These are phyloP conservation scores for Probaryconus sp. DNA, from an alignment of 1,140 invertebrate genomes.

Conservation along the genomic window DNA sequence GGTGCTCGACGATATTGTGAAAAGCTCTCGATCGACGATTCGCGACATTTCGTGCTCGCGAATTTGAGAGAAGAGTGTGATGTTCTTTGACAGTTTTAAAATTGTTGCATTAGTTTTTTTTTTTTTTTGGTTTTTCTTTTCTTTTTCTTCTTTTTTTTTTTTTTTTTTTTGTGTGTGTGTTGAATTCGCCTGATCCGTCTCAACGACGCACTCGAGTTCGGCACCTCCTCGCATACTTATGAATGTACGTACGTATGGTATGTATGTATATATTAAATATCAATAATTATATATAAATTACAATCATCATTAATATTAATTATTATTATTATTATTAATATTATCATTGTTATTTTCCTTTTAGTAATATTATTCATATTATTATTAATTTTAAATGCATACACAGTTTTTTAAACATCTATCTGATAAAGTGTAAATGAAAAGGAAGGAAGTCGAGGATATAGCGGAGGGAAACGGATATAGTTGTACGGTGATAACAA, in stretches of 20 bases:
- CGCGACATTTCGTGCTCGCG: not conserved
- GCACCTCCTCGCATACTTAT: constrained; percentile 70
- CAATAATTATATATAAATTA: constrained; percentile 77
- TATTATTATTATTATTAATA: constrained; percentile 63
- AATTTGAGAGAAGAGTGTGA: constrained; percentile 11
- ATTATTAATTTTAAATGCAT: constrained; percentile 74
- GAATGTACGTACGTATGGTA: constrained; percentile 55
- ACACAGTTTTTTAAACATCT: constrained; percentile 72
- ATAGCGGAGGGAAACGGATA: constrained; percentile 42
- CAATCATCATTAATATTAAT: constrained; percentile 67
- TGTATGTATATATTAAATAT: constrained; percentile 71
- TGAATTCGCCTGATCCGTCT: constrained; percentile 19
- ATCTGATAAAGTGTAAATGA: constrained; percentile 66
- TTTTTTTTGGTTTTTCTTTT: not conserved
- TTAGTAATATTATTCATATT: constrained; percentile 56
- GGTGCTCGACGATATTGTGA: constrained; percentile 14
- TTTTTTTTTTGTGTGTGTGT: constrained; percentile 6
- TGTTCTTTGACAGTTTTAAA: too few relatives aligned
- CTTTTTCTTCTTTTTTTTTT: not conserved
- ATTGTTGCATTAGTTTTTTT: too few relatives aligned
- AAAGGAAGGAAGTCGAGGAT: constrained; percentile 45
- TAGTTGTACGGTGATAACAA: constrained; percentile 27
- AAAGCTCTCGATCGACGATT: constrained; percentile 21
- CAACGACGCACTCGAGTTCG: constrained; percentile 36
- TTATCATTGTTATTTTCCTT: constrained; percentile 71